Evolutionary conservation across 35 echinoderm and acorn worm species (phyloP).

Genomic region (Lytechinus pictus): DNA sequence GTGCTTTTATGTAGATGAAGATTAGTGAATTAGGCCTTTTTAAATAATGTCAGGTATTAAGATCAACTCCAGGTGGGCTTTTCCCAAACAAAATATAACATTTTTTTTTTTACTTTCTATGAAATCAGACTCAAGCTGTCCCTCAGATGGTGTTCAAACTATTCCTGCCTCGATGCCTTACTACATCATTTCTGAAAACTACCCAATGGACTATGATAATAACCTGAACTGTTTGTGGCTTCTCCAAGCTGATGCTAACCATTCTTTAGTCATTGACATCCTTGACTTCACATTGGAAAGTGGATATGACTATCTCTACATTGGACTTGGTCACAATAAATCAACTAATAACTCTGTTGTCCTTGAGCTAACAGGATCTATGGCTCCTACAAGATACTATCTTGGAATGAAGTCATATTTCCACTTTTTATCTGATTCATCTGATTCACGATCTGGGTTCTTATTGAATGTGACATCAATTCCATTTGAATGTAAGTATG

Average conservation of each 20-base stretch:
- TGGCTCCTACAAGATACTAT: not conserved
- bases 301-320: conserved; percentile 12
- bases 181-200: conserved; percentile 38
- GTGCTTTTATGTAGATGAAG: no score
- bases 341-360: not conserved
- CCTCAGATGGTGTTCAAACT: not conserved
- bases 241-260: not conserved
- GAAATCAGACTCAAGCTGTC: conserved; percentile 5
- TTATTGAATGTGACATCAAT: not conserved
- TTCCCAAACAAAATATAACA: no score
- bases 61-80: no score
- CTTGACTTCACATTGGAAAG: not conserved
- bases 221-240: conserved; percentile 25
- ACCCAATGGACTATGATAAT: conserved; percentile 26
- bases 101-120: no score
- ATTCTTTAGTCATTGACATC: conserved; percentile 42
- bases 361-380: not conserved
- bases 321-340: conserved; percentile 10
- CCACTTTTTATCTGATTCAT: not conserved
- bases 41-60: no score
- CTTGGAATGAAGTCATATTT: not conserved
- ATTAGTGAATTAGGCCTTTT: no score
- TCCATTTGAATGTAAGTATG: not conserved
- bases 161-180: not conserved
- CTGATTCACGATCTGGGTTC: not conserved